Percentiles rank a stretch among this genome's conserved stretches.
phyloP scores from a whole-genome alignment of 1,140 invertebrate genomes.

The Hyles euphorbiae region DNA sequence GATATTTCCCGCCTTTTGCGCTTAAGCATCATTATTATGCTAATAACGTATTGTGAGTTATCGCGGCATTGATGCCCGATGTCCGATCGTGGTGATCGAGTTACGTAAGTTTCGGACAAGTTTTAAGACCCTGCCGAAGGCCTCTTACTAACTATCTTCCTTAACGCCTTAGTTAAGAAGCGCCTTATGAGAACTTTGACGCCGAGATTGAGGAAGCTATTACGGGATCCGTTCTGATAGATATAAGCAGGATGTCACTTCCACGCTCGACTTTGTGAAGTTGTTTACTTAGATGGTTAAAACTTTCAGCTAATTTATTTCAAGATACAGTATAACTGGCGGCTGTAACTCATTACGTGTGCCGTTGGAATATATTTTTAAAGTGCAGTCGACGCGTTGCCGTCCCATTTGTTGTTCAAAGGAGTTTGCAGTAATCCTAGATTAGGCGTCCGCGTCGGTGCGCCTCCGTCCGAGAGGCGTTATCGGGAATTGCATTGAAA shows the following conservation, averaged over 20 bases:
- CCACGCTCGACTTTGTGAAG: conserved; percentile 68
- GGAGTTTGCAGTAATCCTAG: neutral
- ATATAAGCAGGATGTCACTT: conserved; percentile 72
- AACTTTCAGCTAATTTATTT: conserved; percentile 58
- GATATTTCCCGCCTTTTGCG: no score
- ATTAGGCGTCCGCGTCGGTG: neutral
- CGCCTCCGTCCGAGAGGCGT: conserved; percentile 21
- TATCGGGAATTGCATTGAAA: conserved; percentile 43
- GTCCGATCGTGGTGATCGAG: conserved; percentile 61
- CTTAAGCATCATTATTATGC: conserved; percentile 40
- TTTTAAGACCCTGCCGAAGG: conserved; percentile 72
- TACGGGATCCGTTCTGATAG: conserved; percentile 69
- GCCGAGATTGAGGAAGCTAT: conserved; percentile 72
- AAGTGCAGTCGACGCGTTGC: neutral
- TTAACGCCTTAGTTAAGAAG: conserved; percentile 73
- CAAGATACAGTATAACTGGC: conserved; percentile 29
- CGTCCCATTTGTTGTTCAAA: neutral
- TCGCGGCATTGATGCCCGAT: conserved; percentile 51
- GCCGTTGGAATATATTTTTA: conserved; percentile 9
- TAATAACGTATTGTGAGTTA: conserved; percentile 66
- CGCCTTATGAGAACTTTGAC: conserved; percentile 73
- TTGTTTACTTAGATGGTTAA: conserved; percentile 67
- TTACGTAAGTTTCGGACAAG: conserved; percentile 69
- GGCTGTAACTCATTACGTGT: neutral
- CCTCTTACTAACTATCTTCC: conserved; percentile 73